Base-by-base conservation (phyloP, 1,140 invertebrate species). In the Phthorimaea operculella region DNA sequence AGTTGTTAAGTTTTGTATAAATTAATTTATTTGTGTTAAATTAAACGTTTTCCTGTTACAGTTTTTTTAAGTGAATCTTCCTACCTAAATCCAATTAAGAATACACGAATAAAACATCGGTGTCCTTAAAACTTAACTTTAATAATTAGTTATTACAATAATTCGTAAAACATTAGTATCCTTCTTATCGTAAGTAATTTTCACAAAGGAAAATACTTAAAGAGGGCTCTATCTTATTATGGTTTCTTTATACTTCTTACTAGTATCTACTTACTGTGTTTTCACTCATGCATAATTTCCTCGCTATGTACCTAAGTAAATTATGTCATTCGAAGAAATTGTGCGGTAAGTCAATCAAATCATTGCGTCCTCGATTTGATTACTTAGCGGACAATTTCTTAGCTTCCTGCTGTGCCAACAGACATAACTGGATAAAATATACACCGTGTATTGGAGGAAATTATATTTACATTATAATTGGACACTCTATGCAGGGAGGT, bases 291-390 rank as follows among this genome's bases (percentile, higher is more conserved):
- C 21, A 6, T 28, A 28, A 28, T 28, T 28, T 28, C 21, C 21
- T 6, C 21, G 6, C n/a, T n/a, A n/a, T n/a, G 21, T 6, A 28
- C 2, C 2, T 28, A 28, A 28, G 21, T 28, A 28, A 6, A 28
- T n/a, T 28, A 28, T 28, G 21, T 28, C 21, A 28, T 28, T 28
- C 21, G 21, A 28, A n/a, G 21, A 34, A 57, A 71, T 74, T 74
- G 65, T 68, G 58, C 44, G 39, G 44, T 57, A 66, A 67, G 62
- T 72, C 2, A 69, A 72, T 59, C 65, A 76, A 58, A 60, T 63
- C 52, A 55, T 64, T 72, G 72, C 79, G 79, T 82, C 79, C 79
- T 76, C 72, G 63, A 56, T 67, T 55, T 34, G 59, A 42, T 71
- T 66, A 70, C 51, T 52, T 68, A 56, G 49, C 47, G 60, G 61